Evolutionary conservation across 2,888 invertebrate species (phyloP), one percentile per base, ranked within the genome.

Genomic region (Nematopogon swammerdamellus): DNA sequence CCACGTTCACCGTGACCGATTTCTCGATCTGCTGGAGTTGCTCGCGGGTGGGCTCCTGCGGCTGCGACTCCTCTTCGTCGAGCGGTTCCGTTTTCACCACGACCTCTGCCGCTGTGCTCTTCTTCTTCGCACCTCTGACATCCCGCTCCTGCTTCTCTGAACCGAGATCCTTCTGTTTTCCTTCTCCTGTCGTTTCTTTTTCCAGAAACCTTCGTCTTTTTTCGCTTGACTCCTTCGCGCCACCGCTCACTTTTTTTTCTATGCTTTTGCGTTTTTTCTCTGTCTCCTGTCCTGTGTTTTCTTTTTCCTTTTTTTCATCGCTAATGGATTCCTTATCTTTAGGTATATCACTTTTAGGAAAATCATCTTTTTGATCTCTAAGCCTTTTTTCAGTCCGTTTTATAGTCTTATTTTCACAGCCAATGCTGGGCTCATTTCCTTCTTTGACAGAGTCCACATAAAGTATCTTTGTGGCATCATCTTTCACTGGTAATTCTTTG

Each of bases 191-290:
- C n/a, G n/a, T n/a, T n/a, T n/a, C n/a, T n/a, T n/a, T n/a, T n/a
- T n/a, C n/a, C n/a, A n/a, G n/a, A n/a, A n/a, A n/a, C n/a, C n/a
- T n/a, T n/a, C n/a, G n/a, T n/a, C n/a, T n/a, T n/a, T 25, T 25
- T 25, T 25, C 25, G 25, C n/a, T n/a, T n/a, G n/a, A n/a, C 59
- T 52, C 65, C 63, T 53, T 62, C 63, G 18, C 60, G 42, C 63
- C 10, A 29, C 29, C 29, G 19, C 45, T 42, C 36, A 47, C 43
- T 47, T 46, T 14, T 47, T 47, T 3, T 29, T 16, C 17, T n/a
- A 18, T 47, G 29, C 36, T 14, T 14, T 36, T 36, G 4, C 8
- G 11, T 36, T 36, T 36, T 14, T 36, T 36, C 3, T 14, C 36
- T 42, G 10, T 10, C 45, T 16, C 45, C 16, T 19, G 2, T 25